Evolutionary conservation across 2,888 invertebrate genomes (phyloP), one percentile per base, ranked within the genome.

Genomic region (Trachelus tabidus): DNA sequence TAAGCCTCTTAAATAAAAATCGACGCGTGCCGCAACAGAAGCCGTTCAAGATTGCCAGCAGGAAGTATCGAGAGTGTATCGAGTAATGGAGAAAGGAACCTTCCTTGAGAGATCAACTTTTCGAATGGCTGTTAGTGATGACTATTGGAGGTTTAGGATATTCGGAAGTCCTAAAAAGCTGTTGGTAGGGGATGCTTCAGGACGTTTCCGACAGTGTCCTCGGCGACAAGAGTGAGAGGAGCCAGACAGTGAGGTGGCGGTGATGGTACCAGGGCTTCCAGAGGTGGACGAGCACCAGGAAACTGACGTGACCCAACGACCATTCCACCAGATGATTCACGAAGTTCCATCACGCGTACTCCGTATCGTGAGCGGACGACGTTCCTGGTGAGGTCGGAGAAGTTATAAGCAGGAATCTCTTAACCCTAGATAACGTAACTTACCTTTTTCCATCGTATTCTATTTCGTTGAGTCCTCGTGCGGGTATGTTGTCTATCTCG

Each of bases 171-270:
- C 92, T 92, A 93, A 90, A 92, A 91, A 82, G 89, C 91, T 83
- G 89, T 89, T 89, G 94, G 93, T 91, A 94, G 93, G 84, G 93
- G 93, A 88, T 94, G 93, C 91, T 95, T 95, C 80, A 95, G 91
- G 82, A 95, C 93, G 88, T 94, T 94, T 84, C 95, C 95, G 82
- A 93, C 90, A 82, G 95, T 94, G 86, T 95, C 95, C 91, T 95
- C 95, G 71, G 94, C 94, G 77, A 95, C 93, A 85, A 95, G 93
- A 73, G 93, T 93, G 77, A 94, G 89, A 9, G 91, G 87, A 34
- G 87, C 83, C 56, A 87, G 83, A 81, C 86, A 89, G 77, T 91
- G 89, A 1, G 88, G 86, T 4, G 91, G 89, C 33, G 89, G 85
- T 34, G 89, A 81, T 6, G 91, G 90, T 34, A 91, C 90, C 74